These are phyloP conservation scores for Aldrovandia affinis DNA, from an alignment of 2,797 vertebrate species.

Conservation along the genomic window DNA sequence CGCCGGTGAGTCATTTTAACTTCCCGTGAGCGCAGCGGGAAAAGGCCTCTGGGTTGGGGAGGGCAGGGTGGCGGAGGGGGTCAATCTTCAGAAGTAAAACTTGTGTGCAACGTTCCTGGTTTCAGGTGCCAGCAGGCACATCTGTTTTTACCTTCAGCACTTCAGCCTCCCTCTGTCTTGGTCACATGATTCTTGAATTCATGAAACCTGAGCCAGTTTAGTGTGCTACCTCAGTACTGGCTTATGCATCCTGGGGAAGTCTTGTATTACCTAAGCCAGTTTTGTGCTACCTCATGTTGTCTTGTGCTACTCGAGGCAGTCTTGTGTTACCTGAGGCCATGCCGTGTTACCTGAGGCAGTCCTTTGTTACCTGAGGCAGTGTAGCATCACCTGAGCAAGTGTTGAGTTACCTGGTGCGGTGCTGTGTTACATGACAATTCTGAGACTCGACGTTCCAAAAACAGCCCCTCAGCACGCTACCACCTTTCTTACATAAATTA, in stretches of 20 bases:
- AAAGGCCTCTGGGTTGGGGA: not conserved
- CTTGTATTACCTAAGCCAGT: not conserved
- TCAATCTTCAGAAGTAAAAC: constrained; percentile 9
- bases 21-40: constrained; percentile 18
- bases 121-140: not conserved
- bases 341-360: not conserved
- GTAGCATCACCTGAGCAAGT: not conserved
- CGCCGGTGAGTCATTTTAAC: not conserved
- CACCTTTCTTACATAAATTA: constrained; percentile 49
- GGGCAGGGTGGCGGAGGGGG: not conserved
- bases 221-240: too few relatives aligned
- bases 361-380: not conserved
- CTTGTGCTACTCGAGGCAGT: not conserved
- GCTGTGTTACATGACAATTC: not conserved
- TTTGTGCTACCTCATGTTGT: not conserved
- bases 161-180: not conserved
- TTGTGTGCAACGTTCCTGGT: not conserved
- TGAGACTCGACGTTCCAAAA: not conserved
- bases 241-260: not conserved
- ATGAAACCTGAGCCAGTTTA: too few relatives aligned
- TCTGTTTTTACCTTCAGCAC: not conserved
- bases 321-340: not conserved
- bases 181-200: not conserved
- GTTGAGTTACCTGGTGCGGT: not conserved
- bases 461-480: not conserved